Percentiles rank a stretch among this genome's conserved stretches.
phyloP scores from a whole-genome alignment of 1,140 invertebrate genomes.

The Bombus huntii region DNA sequence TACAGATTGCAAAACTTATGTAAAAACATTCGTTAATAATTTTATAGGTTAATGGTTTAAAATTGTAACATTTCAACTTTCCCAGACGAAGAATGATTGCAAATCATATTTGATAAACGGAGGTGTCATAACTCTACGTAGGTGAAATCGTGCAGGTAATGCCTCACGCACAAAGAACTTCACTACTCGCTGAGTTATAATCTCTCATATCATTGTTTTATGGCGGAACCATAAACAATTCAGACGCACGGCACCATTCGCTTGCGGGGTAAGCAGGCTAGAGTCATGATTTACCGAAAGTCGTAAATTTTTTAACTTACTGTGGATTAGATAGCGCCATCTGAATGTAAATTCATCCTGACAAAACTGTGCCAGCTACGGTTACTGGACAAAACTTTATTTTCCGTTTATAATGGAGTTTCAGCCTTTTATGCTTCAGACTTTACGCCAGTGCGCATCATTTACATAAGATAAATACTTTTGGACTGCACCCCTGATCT shows the following conservation, averaged over 20 bases:
- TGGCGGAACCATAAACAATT: conserved; percentile 75
- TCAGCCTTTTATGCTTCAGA: conserved; percentile 13
- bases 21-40: background rate
- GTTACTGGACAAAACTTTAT: conserved; percentile 45
- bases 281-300: conserved; percentile 74
- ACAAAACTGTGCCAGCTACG: conserved; percentile 69
- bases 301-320: conserved; percentile 80
- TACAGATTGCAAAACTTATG: background rate
- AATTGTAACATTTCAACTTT: background rate
- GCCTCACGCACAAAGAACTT: conserved; percentile 61
- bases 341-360: conserved; percentile 72
- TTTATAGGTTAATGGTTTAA: background rate
- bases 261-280: conserved; percentile 51
- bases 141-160: conserved; percentile 47
- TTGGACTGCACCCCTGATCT: conserved; percentile 30
- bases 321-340: conserved; percentile 74
- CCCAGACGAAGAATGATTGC: background rate
- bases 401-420: conserved; percentile 23
- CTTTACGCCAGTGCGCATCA: conserved; percentile 51
- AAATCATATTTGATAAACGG: conserved; percentile 50
- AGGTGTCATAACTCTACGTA: conserved; percentile 46
- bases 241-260: conserved; percentile 58
- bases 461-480: conserved; percentile 65
- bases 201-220: conserved; percentile 76
- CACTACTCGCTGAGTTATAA: conserved; percentile 66